Conservation (phyloP, 1,140 invertebrate species). For the Oscheius sp. region DNA sequence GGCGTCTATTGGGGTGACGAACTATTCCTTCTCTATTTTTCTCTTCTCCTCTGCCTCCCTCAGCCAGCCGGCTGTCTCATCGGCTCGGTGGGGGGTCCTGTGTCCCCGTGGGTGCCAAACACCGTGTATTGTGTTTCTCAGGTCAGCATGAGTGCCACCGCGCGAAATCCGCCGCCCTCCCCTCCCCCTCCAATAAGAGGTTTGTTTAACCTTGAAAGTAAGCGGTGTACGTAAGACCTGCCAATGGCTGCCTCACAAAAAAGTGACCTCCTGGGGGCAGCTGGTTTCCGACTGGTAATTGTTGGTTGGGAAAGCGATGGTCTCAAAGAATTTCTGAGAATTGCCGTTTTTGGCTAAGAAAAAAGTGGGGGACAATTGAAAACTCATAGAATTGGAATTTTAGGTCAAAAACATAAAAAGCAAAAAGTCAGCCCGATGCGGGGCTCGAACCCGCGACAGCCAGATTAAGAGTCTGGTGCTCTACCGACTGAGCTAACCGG, state of each 20-base stretch:
- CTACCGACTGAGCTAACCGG: not conserved
- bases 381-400: too few relatives aligned
- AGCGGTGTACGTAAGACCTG: not conserved
- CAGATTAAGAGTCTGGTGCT: not conserved
- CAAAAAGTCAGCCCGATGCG: not conserved
- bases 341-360: not conserved
- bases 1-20: not conserved
- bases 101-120: not conserved
- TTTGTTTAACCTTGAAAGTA: constrained; percentile 4
- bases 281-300: not conserved
- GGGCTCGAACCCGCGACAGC: not conserved
- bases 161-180: too few relatives aligned
- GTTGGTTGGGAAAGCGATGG: not conserved
- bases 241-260: not conserved
- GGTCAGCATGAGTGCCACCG: too few relatives aligned
- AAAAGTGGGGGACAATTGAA: not conserved
- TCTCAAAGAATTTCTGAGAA: not conserved
- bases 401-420: not conserved
- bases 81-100: not conserved
- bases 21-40: not conserved
- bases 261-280: not conserved
- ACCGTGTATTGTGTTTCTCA: not conserved
- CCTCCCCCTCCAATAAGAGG: not conserved
- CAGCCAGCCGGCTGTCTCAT: not conserved
- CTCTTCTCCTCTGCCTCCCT: not conserved